Evolutionary conservation across 2,888 invertebrate species (phyloP).

Genomic region (Glaucopsyche alexis): DNA sequence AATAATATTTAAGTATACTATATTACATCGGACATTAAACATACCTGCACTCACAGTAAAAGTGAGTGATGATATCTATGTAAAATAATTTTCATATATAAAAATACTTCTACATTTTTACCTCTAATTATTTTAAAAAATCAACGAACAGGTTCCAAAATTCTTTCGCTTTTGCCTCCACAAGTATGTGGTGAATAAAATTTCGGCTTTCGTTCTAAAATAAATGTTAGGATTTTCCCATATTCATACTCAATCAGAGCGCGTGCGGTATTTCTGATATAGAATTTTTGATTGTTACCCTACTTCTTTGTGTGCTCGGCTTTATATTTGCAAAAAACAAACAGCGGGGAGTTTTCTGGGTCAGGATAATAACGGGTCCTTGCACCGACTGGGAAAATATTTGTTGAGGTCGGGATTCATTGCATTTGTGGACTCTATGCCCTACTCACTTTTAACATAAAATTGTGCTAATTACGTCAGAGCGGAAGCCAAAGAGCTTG

Average conservation of each 20-base stretch:
- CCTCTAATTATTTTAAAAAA: neutral
- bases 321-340: slow-evolving; percentile 27
- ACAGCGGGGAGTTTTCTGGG: slow-evolving; percentile 26
- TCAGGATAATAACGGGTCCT: slow-evolving; percentile 28
- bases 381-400: slow-evolving; percentile 28
- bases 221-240: slow-evolving; percentile 23
- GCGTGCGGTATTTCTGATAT: slow-evolving; percentile 14
- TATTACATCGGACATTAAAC: neutral
- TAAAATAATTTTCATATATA: neutral
- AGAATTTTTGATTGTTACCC: slow-evolving; percentile 25
- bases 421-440: slow-evolving; percentile 19
- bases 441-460: slow-evolving; percentile 2
- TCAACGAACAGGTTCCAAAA: neutral
- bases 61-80: too few relatives aligned
- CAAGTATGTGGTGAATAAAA: slow-evolving; percentile 1
- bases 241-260: slow-evolving; percentile 5
- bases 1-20: neutral
- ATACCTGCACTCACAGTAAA: neutral
- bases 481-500: neutral
- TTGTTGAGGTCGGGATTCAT: slow-evolving; percentile 22
- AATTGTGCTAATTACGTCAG: neutral
- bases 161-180: neutral
- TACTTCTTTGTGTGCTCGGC: slow-evolving; percentile 16
- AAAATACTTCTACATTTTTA: neutral
- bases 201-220: slow-evolving; percentile 11